Evolutionary conservation across 1,140 invertebrate genomes (phyloP), one percentile per base, ranked within the genome.

Genomic region (Amyelois transitella): DNA sequence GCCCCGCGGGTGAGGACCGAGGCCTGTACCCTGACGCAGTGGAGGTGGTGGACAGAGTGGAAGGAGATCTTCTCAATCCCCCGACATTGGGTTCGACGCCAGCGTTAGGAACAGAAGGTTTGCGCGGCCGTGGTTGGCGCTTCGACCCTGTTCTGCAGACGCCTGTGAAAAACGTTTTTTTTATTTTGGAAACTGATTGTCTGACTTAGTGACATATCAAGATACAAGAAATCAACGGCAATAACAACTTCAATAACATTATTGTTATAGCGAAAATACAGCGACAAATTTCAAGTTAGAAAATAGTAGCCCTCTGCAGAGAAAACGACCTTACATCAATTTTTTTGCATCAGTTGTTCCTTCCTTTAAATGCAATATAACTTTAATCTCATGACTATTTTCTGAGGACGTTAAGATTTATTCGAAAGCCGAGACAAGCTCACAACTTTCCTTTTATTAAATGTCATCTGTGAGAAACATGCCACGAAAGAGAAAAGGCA

Each of bases 1-100:
- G 85, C 6, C 93, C 93, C 8, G 93, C 92, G 0, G 94, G 93
- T 43, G 93, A 93, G 18, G 93, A 94, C 44, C 93, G 81, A 1
- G 93, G 93, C 53, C 93, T 85, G 28, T 90, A 89, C 4, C 89
- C 83, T 24, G 91, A 91, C 0, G 91, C 89, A 0, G 90, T 91
- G 60, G 93, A 94, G 72, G 90, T 62, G 68, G 81, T 89, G 43
- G 86, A 89, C 6, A 89, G 67, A 6, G 91, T 86, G 10, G 86
- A 89, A 18, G 77, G 83, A 3, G 81, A 81, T 22, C 80, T 66
- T 71, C 82, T 86, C 70, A 90, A 53, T 61, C 77, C 64, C 54
- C 65, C 62, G 59, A 57, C 51, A 25, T 60, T 62, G 12, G 57
- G 12, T 5, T 64, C 61, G 10, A 56, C 53, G 58, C 61, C 38